Percentiles rank a stretch among this genome's conserved stretches.
phyloP scores from a whole-genome alignment of 2,113 vertebrate genomes.

The Pycnonotus jocosus region DNA sequence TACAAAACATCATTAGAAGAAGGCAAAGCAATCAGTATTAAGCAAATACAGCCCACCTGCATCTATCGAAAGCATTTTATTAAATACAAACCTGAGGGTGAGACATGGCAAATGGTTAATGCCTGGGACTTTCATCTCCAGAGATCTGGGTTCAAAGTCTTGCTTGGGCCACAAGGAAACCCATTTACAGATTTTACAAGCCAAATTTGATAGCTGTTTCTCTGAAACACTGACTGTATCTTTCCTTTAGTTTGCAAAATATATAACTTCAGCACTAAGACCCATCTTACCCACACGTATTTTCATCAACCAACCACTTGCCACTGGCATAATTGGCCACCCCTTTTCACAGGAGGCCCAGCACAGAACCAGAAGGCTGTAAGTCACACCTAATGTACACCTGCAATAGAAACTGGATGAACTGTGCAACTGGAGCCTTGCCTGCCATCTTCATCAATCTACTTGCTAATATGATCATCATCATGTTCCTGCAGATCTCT shows the following conservation, averaged over 20 bases:
- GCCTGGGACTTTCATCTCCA: background rate
- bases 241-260: background rate
- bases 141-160: background rate
- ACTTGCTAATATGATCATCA: background rate
- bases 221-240: background rate
- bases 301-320: background rate
- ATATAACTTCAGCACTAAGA: background rate
- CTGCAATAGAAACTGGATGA: background rate
- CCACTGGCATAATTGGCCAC: background rate
- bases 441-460: background rate
- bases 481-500: background rate
- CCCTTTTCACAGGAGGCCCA: background rate
- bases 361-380: background rate
- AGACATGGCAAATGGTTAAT: background rate
- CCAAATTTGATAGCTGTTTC: background rate
- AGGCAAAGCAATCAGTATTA: constrained; percentile 4
- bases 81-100: background rate
- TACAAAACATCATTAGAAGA: background rate
- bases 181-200: background rate
- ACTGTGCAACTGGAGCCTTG: background rate
- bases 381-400: background rate
- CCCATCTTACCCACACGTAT: accelerated
- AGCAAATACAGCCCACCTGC: background rate
- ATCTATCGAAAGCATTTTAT: constrained; percentile 3
- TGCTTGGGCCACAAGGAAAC: background rate